phyloP scores from a whole-genome alignment of 2,113 vertebrate genomes.

The human region DNA sequence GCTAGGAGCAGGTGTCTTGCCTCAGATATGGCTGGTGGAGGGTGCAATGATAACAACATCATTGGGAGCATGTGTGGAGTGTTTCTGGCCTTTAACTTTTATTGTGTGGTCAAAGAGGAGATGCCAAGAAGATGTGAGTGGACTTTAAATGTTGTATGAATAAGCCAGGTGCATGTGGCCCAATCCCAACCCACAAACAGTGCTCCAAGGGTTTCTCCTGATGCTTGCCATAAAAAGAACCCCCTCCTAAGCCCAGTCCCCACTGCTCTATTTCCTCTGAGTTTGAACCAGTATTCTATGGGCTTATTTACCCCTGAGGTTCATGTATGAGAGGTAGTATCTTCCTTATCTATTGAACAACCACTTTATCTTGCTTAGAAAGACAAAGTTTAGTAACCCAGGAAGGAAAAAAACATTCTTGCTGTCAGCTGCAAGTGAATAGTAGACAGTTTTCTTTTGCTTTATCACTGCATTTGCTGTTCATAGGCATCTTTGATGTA shows the following conservation, averaged over 20 bases:
- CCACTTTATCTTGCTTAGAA: conserved; percentile 1
- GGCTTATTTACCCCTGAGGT: neutral
- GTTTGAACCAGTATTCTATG: neutral
- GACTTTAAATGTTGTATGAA: neutral
- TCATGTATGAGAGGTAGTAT: neutral
- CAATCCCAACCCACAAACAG: neutral
- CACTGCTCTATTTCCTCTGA: neutral
- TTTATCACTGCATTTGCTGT: neutral
- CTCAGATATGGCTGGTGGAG: neutral
- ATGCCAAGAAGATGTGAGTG: neutral
- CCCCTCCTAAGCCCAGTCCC: neutral
- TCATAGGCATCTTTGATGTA: neutral
- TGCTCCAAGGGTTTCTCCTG: no score
- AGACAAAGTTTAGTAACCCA: neutral
- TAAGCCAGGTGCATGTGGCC: neutral
- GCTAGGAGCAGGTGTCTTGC: neutral
- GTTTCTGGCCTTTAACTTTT: neutral
- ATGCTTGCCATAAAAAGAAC: neutral
- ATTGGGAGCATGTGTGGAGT: neutral
- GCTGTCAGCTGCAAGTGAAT: neutral
- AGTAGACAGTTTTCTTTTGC: neutral
- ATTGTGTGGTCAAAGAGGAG: neutral
- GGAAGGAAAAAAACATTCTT: neutral
- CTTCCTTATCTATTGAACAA: neutral
- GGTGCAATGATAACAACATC: no score